Conservation (phyloP, 2,797 vertebrate species). For the Erethizon dorsatum region DNA sequence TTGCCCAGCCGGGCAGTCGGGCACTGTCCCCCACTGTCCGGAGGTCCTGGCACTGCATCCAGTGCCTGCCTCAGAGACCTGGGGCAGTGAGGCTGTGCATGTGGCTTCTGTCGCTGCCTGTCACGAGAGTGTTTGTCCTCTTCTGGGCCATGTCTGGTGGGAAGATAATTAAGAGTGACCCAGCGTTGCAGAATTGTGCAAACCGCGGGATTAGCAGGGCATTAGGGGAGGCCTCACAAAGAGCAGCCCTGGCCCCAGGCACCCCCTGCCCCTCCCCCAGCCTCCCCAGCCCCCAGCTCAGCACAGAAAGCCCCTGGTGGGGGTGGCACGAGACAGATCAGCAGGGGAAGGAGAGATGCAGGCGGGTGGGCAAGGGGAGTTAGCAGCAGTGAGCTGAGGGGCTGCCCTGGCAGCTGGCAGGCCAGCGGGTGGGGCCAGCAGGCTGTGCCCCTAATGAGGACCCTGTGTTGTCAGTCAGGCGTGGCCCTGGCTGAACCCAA, state of each 20-base stretch:
- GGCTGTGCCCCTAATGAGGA: not conserved
- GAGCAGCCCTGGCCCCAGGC: not conserved
- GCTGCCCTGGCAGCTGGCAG: not conserved
- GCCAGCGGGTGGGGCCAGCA: not conserved
- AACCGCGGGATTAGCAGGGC: slow-evolving; percentile 76
- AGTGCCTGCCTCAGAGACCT: slow-evolving; percentile 68
- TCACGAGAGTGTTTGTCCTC: slow-evolving; percentile 63
- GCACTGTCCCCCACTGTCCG: not conserved
- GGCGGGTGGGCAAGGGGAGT: not conserved
- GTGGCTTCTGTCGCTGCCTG: slow-evolving; percentile 75
- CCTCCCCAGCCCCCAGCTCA: not conserved
- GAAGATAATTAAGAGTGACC: slow-evolving; percentile 79
- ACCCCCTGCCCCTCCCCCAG: accelerated
- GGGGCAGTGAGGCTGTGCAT: slow-evolving; percentile 63
- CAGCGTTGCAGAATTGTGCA: slow-evolving; percentile 60
- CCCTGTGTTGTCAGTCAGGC: not conserved
- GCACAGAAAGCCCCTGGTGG: not conserved
- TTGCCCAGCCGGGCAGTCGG: not conserved
- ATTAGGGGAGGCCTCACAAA: slow-evolving; percentile 44
- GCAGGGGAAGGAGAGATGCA: accelerated
- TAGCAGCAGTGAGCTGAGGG: not conserved
- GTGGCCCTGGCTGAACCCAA: not conserved
- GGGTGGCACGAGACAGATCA: not conserved
- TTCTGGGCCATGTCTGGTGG: slow-evolving; percentile 54
- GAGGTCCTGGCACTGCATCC: slow-evolving; percentile 49